Base-by-base conservation (phyloP, 2,888 invertebrate genomes). In the Oscheius sp. region DNA sequence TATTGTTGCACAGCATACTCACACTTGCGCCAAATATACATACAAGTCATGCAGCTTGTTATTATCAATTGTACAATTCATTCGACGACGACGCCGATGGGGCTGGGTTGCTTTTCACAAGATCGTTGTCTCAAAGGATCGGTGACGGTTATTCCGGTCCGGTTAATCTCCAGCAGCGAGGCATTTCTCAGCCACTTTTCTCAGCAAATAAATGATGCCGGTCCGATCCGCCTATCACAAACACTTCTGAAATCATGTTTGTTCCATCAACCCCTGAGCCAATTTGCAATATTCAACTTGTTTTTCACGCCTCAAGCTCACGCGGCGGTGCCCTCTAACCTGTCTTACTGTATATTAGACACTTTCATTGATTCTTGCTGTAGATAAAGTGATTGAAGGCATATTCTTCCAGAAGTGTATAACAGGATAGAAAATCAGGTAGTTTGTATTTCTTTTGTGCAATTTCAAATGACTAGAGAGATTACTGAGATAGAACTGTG, bases 181-280 rank as follows among this genome's bases (percentile, higher is more conserved):
- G 54, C 59, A 59, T 44, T 59, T 59, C 59, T 41, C 59, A 59
- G 59, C 59, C 59, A 59, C 59, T 59, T 59, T 59, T 44, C 41
- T 24, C 41, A n/a, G 59, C 44, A 59, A 59, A 59, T 59, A 59
- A 59, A 44, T 59, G 44, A 59, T 59, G 59, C 59, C 59, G 59
- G 59, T 59, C 59, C 59, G 30, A 59, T 59, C 59, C 59, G 45
- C 38, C 59, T 59, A 59, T 59, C 59, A 59, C 59, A 59, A 59
- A 59, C 59, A 59, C 59, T 59, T 59, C 59, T 59, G 44, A 59
- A 59, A 41, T 44, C 30, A 28, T 59, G 59, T 59, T 59, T 59
- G 59, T 30, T 44, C 44, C 44, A 28, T 59, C 59, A 59, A 59
- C 59, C 51, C 59, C 28, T n/a, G 28, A 26, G 20, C 33, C 44